Percentiles rank a stretch among this genome's conserved stretches.
phyloP scores from a whole-genome alignment of 2,888 invertebrate species.

The Troilus luridus region DNA sequence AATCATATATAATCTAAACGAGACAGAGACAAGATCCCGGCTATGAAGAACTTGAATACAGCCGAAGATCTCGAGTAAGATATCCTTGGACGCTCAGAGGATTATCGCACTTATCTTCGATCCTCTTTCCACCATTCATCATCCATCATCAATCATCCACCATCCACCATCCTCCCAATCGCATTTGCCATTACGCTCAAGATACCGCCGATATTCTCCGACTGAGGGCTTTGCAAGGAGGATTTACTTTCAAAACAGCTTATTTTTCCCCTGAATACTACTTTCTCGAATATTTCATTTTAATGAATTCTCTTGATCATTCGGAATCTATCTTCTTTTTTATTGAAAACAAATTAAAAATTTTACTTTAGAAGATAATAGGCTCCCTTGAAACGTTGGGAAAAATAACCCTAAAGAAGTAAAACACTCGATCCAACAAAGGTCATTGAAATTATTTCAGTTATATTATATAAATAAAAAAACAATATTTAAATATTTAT shows the following conservation, averaged over 20 bases:
- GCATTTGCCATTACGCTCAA: neutral
- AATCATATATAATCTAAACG: neutral
- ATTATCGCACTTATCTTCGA: slow-evolving; percentile 34
- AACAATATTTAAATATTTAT: no score
- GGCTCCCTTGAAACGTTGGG: no score
- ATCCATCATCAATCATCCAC: neutral
- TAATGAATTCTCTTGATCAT: neutral
- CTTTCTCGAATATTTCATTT: neutral
- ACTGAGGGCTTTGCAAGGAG: neutral
- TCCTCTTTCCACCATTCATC: neutral
- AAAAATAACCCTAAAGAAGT: no score
- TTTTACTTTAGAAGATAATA: no score
- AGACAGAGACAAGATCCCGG: neutral
- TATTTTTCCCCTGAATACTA: neutral
- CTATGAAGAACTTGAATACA: neutral
- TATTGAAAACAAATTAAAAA: no score
- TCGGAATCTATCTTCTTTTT: neutral
- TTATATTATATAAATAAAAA: no score
- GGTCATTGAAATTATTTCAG: no score
- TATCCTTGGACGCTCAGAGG: neutral
- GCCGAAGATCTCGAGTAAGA: neutral
- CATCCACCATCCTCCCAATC: neutral
- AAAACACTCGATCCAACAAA: no score
- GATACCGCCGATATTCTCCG: neutral
- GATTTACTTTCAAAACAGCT: neutral